Evolutionary conservation across 1,140 invertebrate species (phyloP), one percentile per base, ranked within the genome.

Genomic region (Drosophila fuyamai): DNA sequence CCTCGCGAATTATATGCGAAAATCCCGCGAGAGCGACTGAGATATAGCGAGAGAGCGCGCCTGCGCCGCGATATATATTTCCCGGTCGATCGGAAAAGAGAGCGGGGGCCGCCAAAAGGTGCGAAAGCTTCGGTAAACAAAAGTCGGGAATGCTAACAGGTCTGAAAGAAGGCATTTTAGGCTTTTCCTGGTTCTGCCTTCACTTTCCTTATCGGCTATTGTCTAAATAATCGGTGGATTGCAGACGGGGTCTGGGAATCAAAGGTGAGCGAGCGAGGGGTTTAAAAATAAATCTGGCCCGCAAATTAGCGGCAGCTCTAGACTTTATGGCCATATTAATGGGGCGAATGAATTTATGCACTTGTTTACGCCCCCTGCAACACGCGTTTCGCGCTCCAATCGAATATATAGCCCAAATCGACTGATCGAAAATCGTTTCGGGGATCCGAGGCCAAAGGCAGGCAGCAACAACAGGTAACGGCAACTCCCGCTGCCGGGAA

Each of bases 1-100:
- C 84, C 84, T 90, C 85, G 81, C 73, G 51, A 89, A 89, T 90
- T 90, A 90, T 84, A 75, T 81, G 84, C 81, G 81, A 89, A 82
- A 83, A 89, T 80, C 66, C 55, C 36, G 65, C 47, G 62, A 66
- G 70, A 60, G 43, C 41, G 51, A 16, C 29, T 38, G 36, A 59
- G 27, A 16, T 36, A 51, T 40, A 35, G 36, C 38, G 29, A 41
- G 51, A 75, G 59, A 43, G 44, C 14, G 70, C 73, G 73, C 73
- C 51, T 55, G 75, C 74, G 74, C 74, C 32, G 13, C 57, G 16
- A 38, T 53, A 44, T 62, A 56, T 44, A 9, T 18, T 13, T 32
- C 44, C 60, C 51, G 55, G 43, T 51, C 41, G 46, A 56, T 77
- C 48, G 78, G 14, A 23, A 36, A 27, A 38, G 47, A 43, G 59